phyloP scores from a whole-genome alignment of 2,797 vertebrate genomes.

The Falco berigora region DNA sequence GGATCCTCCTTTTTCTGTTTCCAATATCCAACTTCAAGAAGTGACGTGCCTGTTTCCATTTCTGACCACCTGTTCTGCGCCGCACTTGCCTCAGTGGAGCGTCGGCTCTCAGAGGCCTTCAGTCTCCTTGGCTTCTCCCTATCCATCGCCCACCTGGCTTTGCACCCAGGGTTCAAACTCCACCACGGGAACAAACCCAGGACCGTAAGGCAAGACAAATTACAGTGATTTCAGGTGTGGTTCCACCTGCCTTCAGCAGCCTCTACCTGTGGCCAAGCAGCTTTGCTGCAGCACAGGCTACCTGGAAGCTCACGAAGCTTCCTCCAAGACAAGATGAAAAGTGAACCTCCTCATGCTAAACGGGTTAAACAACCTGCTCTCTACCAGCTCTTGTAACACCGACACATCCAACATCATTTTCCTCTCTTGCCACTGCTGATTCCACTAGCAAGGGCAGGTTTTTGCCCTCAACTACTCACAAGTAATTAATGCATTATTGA shows the following conservation, averaged over 20 bases:
- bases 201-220: not conserved
- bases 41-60: not conserved
- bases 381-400: not conserved
- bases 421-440: not conserved
- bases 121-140: not conserved
- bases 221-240: not conserved
- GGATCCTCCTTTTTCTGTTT: not conserved
- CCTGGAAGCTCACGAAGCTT: not conserved
- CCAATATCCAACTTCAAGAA: not conserved
- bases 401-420: accelerated
- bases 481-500: constrained; percentile 72
- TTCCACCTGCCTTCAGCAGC: not conserved
- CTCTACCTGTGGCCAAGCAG: not conserved
- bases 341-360: not conserved
- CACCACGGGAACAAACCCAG: not conserved
- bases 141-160: not conserved
- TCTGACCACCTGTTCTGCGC: not conserved
- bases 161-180: not conserved
- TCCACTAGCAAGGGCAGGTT: constrained; percentile 16
- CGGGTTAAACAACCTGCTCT: not conserved
- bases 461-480: constrained; percentile 66
- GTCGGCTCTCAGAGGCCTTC: not conserved
- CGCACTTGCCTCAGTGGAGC: accelerated
- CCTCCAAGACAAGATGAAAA: not conserved
- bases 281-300: not conserved